These are phyloP conservation scores for Leucoraja ocellata DNA, from an alignment of 2,797 vertebrate genomes.

Conservation along the genomic window DNA sequence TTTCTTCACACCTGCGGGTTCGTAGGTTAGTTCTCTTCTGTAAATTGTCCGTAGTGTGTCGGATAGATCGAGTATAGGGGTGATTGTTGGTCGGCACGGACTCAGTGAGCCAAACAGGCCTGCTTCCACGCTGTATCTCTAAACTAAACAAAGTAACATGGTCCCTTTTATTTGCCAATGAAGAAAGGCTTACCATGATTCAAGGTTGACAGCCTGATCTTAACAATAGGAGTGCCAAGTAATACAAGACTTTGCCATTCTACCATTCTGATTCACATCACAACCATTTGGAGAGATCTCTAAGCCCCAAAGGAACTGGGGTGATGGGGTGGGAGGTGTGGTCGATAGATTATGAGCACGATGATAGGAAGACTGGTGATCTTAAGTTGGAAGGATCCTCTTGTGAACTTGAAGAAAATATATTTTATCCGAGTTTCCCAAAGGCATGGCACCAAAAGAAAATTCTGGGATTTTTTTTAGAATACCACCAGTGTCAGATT, in stretches of 20 bases:
- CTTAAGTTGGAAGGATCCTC: background rate
- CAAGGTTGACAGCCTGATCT: background rate
- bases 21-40: too few species aligned
- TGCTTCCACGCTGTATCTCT: too few species aligned
- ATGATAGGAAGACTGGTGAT: background rate
- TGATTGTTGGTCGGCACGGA: too few species aligned
- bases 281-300: background rate
- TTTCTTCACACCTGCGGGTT: too few species aligned
- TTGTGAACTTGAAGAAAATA: background rate
- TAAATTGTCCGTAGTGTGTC: too few species aligned
- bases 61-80: too few species aligned
- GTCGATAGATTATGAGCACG: background rate
- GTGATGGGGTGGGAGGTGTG: background rate
- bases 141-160: background rate
- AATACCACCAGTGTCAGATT: background rate
- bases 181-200: background rate
- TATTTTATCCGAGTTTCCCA: background rate
- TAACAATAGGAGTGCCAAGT: background rate
- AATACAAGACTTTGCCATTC: background rate
- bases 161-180: background rate
- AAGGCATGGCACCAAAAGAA: background rate
- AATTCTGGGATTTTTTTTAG: background rate
- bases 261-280: background rate
- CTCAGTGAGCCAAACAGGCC: too few species aligned
- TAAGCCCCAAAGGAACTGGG: background rate